These are phyloP conservation scores for Zonotrichia leucophrys DNA, from an alignment of 2,113 vertebrate species.

Conservation along the genomic window DNA sequence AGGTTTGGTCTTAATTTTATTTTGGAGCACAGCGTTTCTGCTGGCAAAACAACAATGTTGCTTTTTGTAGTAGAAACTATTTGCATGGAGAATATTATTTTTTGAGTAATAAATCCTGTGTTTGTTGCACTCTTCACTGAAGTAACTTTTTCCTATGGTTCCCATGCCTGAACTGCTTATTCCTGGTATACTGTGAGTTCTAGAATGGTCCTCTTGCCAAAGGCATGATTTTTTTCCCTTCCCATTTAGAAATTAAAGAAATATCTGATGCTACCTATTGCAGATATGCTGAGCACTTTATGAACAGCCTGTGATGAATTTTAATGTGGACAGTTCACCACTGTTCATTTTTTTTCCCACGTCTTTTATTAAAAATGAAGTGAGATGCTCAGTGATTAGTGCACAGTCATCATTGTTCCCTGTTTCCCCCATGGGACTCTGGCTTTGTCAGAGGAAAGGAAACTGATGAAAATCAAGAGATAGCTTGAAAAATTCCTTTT, in stretches of 20 bases:
- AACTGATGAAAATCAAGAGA: neutral
- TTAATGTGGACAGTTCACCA: neutral
- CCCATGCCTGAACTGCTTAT: neutral
- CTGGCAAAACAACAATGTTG: neutral
- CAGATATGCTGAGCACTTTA: neutral
- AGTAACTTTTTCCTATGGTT: neutral
- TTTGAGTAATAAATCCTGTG: neutral
- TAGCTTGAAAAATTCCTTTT: neutral
- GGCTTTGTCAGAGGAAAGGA: neutral
- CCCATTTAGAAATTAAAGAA: neutral
- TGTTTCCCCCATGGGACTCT: neutral
- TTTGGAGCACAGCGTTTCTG: neutral
- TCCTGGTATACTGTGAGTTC: neutral
- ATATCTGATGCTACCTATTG: neutral
- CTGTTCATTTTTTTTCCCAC: neutral
- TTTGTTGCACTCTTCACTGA: neutral
- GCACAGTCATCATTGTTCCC: rapidly evolving
- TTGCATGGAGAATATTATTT: neutral
- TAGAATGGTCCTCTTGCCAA: neutral
- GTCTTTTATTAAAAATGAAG: neutral
- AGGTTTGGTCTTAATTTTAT: neutral
- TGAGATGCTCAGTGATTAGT: neutral
- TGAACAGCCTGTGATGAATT: no score
- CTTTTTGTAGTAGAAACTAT: neutral
- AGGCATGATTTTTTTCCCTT: neutral